Evolutionary conservation across 64 coral and sea anemone genomes (phyloP).

Genomic region (Montipora capricornis): DNA sequence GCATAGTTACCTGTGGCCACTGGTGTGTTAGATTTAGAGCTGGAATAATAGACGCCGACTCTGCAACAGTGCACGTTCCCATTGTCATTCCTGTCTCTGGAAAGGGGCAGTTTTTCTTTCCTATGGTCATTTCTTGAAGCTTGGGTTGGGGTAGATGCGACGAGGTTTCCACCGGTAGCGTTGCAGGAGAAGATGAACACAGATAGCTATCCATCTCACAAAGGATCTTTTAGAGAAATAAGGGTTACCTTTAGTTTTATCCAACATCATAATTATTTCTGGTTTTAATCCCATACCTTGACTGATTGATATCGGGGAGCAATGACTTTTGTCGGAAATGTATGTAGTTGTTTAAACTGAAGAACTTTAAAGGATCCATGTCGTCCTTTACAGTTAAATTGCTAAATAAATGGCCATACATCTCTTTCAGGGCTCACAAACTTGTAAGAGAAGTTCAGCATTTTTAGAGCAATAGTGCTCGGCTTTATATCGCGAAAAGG

Average conservation of each 20-base stretch:
- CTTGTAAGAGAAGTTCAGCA: neutral
- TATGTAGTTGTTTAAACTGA: neutral
- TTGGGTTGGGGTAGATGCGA: constrained; percentile 12
- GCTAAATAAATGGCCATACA: neutral
- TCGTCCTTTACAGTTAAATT: neutral
- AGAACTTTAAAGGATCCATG: neutral
- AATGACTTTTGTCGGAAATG: neutral
- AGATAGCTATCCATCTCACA: constrained; percentile 49
- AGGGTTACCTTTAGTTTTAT: neutral
- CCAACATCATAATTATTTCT: neutral
- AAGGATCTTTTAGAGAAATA: neutral
- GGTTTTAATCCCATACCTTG: neutral
- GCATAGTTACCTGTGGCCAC: constrained; percentile 34
- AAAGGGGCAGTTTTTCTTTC: constrained; percentile 35
- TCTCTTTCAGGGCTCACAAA: neutral
- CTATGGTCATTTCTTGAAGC: neutral
- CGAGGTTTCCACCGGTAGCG: neutral
- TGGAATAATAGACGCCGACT: neutral
- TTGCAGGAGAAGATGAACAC: constrained; percentile 8
- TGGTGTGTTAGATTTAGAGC: neutral
- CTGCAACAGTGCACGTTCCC: neutral
- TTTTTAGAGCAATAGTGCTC: no score
- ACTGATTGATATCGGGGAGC: neutral
- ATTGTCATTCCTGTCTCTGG: neutral
- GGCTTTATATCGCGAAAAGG: neutral